These are phyloP conservation scores for Chrysolina haemoptera DNA, from an alignment of 2,888 invertebrate species.

Conservation along the genomic window DNA sequence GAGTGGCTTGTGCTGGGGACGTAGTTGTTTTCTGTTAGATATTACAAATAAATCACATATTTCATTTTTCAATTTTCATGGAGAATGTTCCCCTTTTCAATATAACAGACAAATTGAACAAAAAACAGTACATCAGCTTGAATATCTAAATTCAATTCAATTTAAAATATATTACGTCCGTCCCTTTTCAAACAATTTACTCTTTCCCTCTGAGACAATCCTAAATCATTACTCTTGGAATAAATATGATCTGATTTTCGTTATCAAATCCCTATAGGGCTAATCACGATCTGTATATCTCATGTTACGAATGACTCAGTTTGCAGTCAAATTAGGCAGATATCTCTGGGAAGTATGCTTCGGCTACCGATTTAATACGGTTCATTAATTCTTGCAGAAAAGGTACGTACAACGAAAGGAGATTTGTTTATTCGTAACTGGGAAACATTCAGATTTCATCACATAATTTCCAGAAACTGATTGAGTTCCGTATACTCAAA, in stretches of 20 bases:
- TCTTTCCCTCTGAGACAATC: constrained; percentile 2
- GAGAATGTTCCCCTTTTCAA: no score
- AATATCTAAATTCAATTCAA: no score
- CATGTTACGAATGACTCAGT: constrained; percentile 52
- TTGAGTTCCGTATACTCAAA: no score
- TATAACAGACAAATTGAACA: no score
- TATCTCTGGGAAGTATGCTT: constrained; percentile 43
- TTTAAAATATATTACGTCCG: no score
- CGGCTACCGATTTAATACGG: constrained; percentile 35
- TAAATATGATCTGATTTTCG: constrained; percentile 33
- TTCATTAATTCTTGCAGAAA: constrained; percentile 36
- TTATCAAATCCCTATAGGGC: constrained; percentile 46
- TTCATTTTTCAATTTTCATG: no score
- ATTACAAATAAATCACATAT: no score
- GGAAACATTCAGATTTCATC: no score
- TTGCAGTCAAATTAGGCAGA: constrained; percentile 56
- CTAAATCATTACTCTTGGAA: constrained; percentile 27
- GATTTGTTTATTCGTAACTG: background rate
- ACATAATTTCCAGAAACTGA: no score
- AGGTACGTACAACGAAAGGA: background rate
- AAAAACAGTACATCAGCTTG: no score
- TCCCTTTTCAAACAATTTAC: background rate
- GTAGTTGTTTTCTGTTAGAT: no score
- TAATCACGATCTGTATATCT: constrained; percentile 49
- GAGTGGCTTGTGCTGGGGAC: no score